A percentile compares a stretch with the other conserved stretches of the same genome.
phyloP scores from a whole-genome alignment of 1,140 invertebrate species.

The Hyles euphorbiae region DNA sequence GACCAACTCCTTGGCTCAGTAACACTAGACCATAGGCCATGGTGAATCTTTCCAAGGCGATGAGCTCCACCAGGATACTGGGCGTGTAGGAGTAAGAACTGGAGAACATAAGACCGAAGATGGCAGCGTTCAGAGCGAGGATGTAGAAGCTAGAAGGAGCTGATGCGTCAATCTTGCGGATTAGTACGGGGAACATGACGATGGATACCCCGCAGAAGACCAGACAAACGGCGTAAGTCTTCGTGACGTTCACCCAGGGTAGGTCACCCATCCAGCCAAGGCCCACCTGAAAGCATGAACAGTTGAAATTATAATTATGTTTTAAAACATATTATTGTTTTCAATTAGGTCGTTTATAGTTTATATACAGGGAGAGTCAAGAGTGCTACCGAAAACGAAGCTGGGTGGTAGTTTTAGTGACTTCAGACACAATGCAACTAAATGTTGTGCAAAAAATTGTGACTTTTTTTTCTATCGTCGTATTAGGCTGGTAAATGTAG shows the following conservation, averaged over 20 bases:
- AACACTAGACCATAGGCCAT: conserved; percentile 93
- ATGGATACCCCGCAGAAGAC: conserved; percentile 84
- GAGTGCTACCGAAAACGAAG: too few relatives aligned
- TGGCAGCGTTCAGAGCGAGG: conserved; percentile 75
- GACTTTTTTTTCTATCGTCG: too few relatives aligned
- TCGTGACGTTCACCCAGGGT: conserved; percentile 88
- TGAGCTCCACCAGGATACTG: conserved; percentile 88
- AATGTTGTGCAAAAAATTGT: too few relatives aligned
- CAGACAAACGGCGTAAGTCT: conserved; percentile 87
- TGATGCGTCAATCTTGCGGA: conserved; percentile 44
- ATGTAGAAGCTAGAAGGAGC: conserved; percentile 78
- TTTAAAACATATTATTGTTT: too few relatives aligned
- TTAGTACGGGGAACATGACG: conserved; percentile 81
- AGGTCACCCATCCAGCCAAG: conserved; percentile 94
- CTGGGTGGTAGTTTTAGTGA: too few relatives aligned
- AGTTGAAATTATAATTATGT: neutral
- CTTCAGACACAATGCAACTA: too few relatives aligned
- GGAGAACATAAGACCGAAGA: conserved; percentile 90
- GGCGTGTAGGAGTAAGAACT: conserved; percentile 93
- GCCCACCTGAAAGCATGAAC: conserved; percentile 78
- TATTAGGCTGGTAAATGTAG: too few relatives aligned
- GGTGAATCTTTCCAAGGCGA: conserved; percentile 86
- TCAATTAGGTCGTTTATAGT: too few relatives aligned
- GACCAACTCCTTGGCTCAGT: conserved; percentile 88
- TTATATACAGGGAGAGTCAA: too few relatives aligned